Conservation (phyloP, 2,888 invertebrate genomes). For the Craniophora ligustri region DNA sequence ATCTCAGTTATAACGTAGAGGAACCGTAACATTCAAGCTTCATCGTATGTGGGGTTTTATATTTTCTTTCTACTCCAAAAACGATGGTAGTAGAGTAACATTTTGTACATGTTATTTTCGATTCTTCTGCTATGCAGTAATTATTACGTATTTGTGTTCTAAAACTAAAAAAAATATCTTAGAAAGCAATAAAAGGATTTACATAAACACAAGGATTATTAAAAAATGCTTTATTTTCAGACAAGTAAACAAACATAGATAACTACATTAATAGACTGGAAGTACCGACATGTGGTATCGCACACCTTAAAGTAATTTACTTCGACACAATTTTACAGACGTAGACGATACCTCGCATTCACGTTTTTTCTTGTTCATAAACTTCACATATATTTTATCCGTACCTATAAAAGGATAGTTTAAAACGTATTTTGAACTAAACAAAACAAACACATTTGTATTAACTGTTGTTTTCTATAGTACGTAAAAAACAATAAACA, state of each 20-base stretch:
- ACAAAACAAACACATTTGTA: slow-evolving; percentile 10
- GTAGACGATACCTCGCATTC: slow-evolving; percentile 5
- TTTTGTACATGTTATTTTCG: no score
- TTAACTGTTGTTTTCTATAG: slow-evolving; percentile 40
- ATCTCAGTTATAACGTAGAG: no score
- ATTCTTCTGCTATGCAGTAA: no score
- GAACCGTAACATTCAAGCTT: no score
- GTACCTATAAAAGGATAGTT: slow-evolving; percentile 1
- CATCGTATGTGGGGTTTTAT: no score
- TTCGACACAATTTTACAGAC: slow-evolving; percentile 13
- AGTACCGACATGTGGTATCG: slow-evolving; percentile 15
- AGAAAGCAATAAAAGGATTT: neutral
- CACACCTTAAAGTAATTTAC: slow-evolving; percentile 25
- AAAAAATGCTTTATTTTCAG: slow-evolving; percentile 49
- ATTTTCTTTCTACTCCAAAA: no score
- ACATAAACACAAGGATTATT: slow-evolving; percentile 4
- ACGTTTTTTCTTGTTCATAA: neutral
- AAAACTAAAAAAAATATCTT: no score
- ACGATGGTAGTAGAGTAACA: no score
- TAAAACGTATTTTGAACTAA: slow-evolving; percentile 20
- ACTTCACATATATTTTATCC: neutral
- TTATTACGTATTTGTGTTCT: no score
- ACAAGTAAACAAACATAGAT: slow-evolving; percentile 47
- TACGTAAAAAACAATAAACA: slow-evolving; percentile 75
- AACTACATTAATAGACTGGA: slow-evolving; percentile 38